Base-by-base conservation (phyloP, 2,888 invertebrate genomes). In the Prosapia bicincta region DNA sequence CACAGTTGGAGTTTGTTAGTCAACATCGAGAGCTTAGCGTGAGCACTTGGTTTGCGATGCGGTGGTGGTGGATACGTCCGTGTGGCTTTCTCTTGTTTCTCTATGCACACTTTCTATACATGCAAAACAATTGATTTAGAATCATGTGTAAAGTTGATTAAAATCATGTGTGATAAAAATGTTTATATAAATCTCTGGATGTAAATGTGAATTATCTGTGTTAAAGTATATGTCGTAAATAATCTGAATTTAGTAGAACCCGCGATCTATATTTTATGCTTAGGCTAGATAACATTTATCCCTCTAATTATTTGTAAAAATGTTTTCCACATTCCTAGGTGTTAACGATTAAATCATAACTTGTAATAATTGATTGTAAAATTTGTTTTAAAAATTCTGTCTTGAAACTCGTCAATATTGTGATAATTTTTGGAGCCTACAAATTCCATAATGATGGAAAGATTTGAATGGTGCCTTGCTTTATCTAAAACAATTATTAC, bases 341-440 rank as follows among this genome's bases (percentile, higher is more conserved):
- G n/a, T n/a, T n/a, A n/a, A n/a, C n/a, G n/a, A n/a, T n/a, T n/a
- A n/a, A n/a, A n/a, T n/a, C n/a, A n/a, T n/a, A n/a, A n/a, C n/a
- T n/a, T n/a, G n/a, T n/a, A n/a, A n/a, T n/a, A n/a, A n/a, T n/a
- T n/a, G n/a, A n/a, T n/a, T n/a, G n/a, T n/a, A n/a, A 54, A 20
- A 54, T 54, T 54, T 54, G 5, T 2, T 54, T n/a, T 54, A 20
- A 20, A 54, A 54, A 38, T 2, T 54, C 20, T 1, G n/a, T 54
- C 20, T 20, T 54, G 54, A 54, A 54, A 54, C 54, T 54, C 54
- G 54, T 54, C 54, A 54, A 70, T 26, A 69, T 74, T 74, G 74
- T 74, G 74, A 74, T 74, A 74, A 68, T 32, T 69, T 74, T 74
- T 26, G n/a, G 69, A 69, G 74, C 74, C 74, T 74, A 74, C 3